A percentile compares a stretch with the other conserved stretches of the same genome.
These are phyloP conservation scores for Arenaria interpres DNA, from an alignment of 2,113 vertebrate genomes.

Conservation along the genomic window DNA sequence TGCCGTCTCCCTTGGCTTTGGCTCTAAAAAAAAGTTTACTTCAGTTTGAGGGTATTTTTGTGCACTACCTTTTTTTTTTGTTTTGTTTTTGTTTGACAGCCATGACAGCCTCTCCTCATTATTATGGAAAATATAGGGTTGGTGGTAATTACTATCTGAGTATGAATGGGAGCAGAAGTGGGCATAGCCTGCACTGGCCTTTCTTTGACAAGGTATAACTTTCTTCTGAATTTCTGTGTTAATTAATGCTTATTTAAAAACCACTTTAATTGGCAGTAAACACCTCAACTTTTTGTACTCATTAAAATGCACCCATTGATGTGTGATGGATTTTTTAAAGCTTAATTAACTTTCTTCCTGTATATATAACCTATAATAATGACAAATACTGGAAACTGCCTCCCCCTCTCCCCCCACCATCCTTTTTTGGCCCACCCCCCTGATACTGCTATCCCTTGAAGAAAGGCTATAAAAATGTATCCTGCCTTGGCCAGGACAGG, in stretches of 20 bases:
- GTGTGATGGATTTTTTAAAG: slow-evolving; percentile 87
- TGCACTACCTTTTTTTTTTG: slow-evolving; percentile 51
- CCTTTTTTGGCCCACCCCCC: not conserved
- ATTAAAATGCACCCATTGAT: slow-evolving; percentile 90
- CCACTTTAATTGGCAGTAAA: slow-evolving; percentile 90
- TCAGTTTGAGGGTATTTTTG: slow-evolving; percentile 73
- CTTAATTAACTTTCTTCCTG: slow-evolving; percentile 87
- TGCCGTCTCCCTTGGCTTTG: not conserved
- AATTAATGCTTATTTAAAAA: slow-evolving; percentile 89
- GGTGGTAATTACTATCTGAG: slow-evolving; percentile 88
- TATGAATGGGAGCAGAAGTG: slow-evolving; percentile 87
- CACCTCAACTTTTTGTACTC: slow-evolving; percentile 91
- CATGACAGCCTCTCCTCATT: slow-evolving; percentile 87
- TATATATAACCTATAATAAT: slow-evolving; percentile 87
- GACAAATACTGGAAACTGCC: slow-evolving; percentile 76
- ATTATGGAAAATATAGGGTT: slow-evolving; percentile 95
- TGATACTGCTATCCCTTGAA: slow-evolving; percentile 33
- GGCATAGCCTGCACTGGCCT: slow-evolving; percentile 86
- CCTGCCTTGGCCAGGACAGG: slow-evolving; percentile 28
- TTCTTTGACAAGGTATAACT: slow-evolving; percentile 92
- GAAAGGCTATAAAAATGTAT: slow-evolving; percentile 30
- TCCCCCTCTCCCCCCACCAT: not conserved
- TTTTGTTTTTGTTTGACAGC: slow-evolving; percentile 84
- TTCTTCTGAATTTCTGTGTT: slow-evolving; percentile 89
- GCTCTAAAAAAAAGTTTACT: slow-evolving; percentile 74